These are phyloP conservation scores for Chironomus tepperi DNA, from an alignment of 1,140 invertebrate species.

Conservation along the genomic window DNA sequence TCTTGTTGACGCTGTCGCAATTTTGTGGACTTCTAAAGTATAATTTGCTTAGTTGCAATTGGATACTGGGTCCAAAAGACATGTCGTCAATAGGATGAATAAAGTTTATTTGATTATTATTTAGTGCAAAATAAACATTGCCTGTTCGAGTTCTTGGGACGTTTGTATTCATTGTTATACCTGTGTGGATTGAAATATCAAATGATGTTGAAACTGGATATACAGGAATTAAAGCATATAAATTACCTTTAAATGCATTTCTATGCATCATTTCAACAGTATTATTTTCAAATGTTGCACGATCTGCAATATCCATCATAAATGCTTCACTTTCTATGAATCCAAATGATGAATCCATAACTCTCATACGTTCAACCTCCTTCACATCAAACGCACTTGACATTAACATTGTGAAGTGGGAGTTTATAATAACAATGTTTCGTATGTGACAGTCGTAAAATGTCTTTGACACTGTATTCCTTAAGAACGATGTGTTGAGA, in stretches of 20 bases:
- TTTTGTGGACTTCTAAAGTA: not conserved
- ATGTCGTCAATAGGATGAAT: not conserved
- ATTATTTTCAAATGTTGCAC: slow-evolving; percentile 58
- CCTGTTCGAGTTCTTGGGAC: not conserved
- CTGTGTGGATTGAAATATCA: not conserved
- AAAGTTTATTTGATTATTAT: not conserved
- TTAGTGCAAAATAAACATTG: not conserved
- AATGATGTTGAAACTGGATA: not conserved
- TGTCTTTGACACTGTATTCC: slow-evolving; percentile 53
- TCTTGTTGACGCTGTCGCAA: not conserved
- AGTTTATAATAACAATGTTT: slow-evolving; percentile 55
- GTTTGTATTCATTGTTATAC: slow-evolving; percentile 7
- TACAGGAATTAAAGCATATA: not conserved
- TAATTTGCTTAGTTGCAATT: not conserved
- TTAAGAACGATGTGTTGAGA: slow-evolving; percentile 42
- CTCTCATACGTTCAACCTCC: slow-evolving; percentile 43
- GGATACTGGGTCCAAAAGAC: not conserved
- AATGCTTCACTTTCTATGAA: slow-evolving; percentile 55
- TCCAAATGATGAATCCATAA: slow-evolving; percentile 40
- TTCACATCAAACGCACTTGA: slow-evolving; percentile 49
- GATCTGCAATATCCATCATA: slow-evolving; percentile 49
- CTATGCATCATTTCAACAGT: slow-evolving; percentile 45
- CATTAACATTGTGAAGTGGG: slow-evolving; percentile 44
- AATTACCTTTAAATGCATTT: slow-evolving; percentile 44
- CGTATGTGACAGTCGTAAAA: slow-evolving; percentile 64